Evolutionary conservation across 2,113 vertebrate species (phyloP), one percentile per base, ranked within the genome.

Genomic region (Ptychochromis oligacanthus): DNA sequence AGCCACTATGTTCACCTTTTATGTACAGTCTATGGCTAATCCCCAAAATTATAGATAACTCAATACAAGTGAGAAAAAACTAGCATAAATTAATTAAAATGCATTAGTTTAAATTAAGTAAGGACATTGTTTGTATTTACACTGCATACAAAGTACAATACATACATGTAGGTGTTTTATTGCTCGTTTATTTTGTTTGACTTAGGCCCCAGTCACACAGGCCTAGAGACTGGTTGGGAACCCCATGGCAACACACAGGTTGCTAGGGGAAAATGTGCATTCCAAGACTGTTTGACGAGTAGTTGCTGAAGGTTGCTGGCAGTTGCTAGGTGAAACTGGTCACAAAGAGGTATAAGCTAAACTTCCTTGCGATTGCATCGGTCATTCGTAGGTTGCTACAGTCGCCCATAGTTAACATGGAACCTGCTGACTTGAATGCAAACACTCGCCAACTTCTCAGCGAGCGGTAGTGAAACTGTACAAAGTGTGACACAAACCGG

Each of bases 121-220:
- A 12, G 38, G 46, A 17, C 2, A 17, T 17, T 17, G 2, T 17
- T 49, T 49, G 46, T 6, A 52, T 18, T 49, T 67, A 67, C 28
- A 31, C 28, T 31, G 28, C 28, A 31, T 3, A 31, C 3, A 31
- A 4, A 31, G 4, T 31, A 31, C 4, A 31, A 4, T 31, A 31
- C 28, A 31, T 31, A 31, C 28, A 31, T 31, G 28, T 31, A 31
- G 1, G 0, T 0, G 62, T 43, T 65, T 24, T 0, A 10, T 43
- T 24, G 36, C 43, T 8, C n/a, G 1, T 65, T 43, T 65, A 2
- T 65, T 65, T 40, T 43, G 0, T 3, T 36, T 36, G 34, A 36
- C 34, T 36, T 65, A 24, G 62, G 36, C 13, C 7, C 62, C 36
- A 43, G 62, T 65, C 24, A 28, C 40, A 28, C 64, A 70, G 40